phyloP scores from a whole-genome alignment of 1,140 invertebrate species.

The Macrobrachium nipponense region DNA sequence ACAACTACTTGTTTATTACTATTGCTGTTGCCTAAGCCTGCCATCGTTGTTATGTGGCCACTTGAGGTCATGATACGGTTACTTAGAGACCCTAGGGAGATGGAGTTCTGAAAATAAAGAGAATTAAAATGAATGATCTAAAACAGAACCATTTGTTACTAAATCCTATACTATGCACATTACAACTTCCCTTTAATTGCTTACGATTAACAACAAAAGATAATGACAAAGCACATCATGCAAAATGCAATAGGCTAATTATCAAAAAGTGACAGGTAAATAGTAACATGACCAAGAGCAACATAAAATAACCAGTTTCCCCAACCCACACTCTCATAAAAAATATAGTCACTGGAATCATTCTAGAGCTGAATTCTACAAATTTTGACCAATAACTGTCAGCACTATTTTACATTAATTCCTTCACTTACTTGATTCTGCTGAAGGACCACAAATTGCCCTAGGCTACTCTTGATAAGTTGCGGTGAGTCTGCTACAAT shows the following conservation, averaged over 20 bases:
- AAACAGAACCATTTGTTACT: not conserved
- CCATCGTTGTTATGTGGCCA: constrained; percentile 43
- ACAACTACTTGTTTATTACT: constrained; percentile 47
- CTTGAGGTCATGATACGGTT: constrained; percentile 52
- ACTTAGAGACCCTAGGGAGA: constrained; percentile 33
- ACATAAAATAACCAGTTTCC: too few species aligned
- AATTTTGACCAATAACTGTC: too few species aligned
- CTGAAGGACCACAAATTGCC: constrained; percentile 59
- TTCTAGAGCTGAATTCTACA: too few species aligned
- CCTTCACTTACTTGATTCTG: constrained; percentile 46
- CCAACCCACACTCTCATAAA: too few species aligned
- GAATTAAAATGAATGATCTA: not conserved
- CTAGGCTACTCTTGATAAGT: constrained; percentile 54
- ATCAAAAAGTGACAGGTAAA: too few species aligned
- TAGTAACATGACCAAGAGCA: too few species aligned
- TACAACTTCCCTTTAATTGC: too few species aligned
- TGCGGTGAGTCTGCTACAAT: constrained; percentile 32
- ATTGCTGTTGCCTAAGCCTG: constrained; percentile 21
- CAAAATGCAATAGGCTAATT: too few species aligned
- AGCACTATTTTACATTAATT: not conserved
- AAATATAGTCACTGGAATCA: not conserved
- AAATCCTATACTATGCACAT: not conserved
- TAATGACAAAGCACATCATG: too few species aligned
- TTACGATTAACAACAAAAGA: too few species aligned
- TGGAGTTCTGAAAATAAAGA: constrained; percentile 27